phyloP scores from a whole-genome alignment of 2,888 invertebrate species.

The Ariolimax columbianus region DNA sequence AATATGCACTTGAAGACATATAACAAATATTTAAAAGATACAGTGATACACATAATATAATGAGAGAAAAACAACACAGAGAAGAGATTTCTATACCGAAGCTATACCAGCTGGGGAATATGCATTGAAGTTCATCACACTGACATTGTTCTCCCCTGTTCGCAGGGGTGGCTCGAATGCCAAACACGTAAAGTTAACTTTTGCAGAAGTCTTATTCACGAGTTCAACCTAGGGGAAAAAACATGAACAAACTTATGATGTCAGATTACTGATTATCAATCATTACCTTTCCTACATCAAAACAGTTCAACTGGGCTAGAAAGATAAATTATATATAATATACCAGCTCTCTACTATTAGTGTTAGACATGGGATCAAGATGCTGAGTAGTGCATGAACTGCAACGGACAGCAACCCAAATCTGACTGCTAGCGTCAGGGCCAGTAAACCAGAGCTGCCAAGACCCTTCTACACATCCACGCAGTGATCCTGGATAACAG shows the following conservation, averaged over 20 bases:
- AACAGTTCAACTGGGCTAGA: no score
- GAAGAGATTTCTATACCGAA: constrained; percentile 50
- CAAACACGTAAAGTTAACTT: constrained; percentile 51
- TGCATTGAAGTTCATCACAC: constrained; percentile 62
- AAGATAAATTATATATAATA: no score
- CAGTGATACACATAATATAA: not conserved
- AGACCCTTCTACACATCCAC: no score
- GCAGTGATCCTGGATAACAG: no score
- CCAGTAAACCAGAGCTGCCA: no score
- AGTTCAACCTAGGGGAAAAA: constrained; percentile 44
- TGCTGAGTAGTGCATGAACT: no score
- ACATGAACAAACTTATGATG: not conserved
- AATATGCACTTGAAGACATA: not conserved
- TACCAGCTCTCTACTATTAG: no score
- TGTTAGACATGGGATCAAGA: no score
- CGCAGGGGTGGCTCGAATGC: constrained; percentile 56
- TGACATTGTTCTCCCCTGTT: constrained; percentile 59
- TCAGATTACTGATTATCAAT: no score
- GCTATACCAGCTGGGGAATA: constrained; percentile 63
- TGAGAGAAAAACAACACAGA: not conserved
- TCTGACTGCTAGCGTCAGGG: no score
- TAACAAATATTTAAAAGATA: not conserved
- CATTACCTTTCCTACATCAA: no score
- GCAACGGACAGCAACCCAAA: no score
- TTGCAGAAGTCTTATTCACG: constrained; percentile 33